Conservation (phyloP, 2,113 vertebrate genomes). For the Colistium nudipinnis region DNA sequence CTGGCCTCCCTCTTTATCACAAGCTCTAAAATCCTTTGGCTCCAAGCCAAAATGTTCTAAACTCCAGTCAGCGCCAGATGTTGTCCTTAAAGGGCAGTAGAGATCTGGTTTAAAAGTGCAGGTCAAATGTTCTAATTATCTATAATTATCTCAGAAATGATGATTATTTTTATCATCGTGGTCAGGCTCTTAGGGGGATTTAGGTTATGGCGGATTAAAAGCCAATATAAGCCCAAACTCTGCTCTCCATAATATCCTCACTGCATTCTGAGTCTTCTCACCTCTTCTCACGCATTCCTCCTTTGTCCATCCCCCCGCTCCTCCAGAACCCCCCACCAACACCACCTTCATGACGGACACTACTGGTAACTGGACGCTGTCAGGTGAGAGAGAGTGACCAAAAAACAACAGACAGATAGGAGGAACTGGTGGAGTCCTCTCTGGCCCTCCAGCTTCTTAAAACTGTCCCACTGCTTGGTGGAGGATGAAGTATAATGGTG, state of each 20-base stretch:
- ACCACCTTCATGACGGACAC: constrained; percentile 61
- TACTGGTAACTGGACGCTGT: constrained; percentile 76
- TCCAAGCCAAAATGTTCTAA: constrained; percentile 25
- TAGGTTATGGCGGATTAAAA: constrained; percentile 2
- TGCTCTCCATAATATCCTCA: constrained; percentile 26
- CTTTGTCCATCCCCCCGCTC: constrained; percentile 70
- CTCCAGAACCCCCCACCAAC: constrained; percentile 70
- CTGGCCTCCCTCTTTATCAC: constrained; percentile 23
- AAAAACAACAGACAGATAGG: background rate
- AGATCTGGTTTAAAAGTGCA: constrained; percentile 30
- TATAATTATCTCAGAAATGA: background rate
- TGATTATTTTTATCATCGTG: background rate
- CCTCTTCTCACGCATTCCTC: constrained; percentile 54
- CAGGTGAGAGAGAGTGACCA: constrained; percentile 74
- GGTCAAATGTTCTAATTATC: constrained; percentile 16
- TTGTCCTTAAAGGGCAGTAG: constrained; percentile 25
- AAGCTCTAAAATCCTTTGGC: constrained; percentile 40
- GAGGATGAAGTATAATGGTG: constrained; percentile 41
- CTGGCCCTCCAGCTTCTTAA: constrained; percentile 51
- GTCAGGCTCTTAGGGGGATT: constrained; percentile 7
- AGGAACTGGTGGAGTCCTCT: constrained; percentile 18
- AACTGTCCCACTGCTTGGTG: constrained; percentile 49
- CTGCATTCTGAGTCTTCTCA: constrained; percentile 41
- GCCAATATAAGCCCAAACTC: background rate
- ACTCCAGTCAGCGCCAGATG: constrained; percentile 18